Evolutionary conservation across 2,113 vertebrate species (phyloP).

Genomic region (Vidua chalybeata): DNA sequence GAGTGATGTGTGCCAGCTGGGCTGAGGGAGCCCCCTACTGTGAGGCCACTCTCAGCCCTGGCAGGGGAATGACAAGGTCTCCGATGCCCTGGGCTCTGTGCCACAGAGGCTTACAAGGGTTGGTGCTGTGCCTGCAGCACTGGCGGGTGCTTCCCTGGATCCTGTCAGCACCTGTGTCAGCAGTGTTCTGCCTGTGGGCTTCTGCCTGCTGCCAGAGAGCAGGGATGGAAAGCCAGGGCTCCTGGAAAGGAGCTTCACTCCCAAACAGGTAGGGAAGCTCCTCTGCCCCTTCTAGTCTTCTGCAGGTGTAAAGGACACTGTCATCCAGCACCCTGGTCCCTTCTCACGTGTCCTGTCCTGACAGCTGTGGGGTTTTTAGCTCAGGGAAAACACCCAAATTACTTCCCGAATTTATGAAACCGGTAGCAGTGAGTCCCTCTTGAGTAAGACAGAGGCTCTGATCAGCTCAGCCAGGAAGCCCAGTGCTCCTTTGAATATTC

Average conservation of each 20-base stretch:
- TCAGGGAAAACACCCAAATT: background rate
- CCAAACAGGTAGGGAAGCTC: background rate
- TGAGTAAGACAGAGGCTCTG: background rate
- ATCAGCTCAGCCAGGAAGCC: background rate
- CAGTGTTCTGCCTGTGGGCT: background rate
- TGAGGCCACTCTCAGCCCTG: background rate
- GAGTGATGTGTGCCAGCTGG: background rate
- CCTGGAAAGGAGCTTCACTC: background rate
- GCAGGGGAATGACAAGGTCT: background rate
- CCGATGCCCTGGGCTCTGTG: background rate
- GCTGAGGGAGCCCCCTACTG: background rate
- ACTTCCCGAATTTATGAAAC: background rate
- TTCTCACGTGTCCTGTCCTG: background rate
- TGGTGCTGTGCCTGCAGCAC: background rate
- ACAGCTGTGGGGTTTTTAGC: background rate
- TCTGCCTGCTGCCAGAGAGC: background rate
- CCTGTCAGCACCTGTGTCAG: background rate
- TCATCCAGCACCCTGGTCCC: background rate
- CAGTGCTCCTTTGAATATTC: background rate
- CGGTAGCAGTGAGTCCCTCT: background rate
- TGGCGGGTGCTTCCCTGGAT: background rate
- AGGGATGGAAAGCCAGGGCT: background rate
- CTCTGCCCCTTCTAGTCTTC: background rate
- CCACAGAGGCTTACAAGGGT: background rate
- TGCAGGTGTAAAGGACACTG: background rate